phyloP scores from a whole-genome alignment of 2,888 invertebrate genomes.

The Caenorhabditis wallacei region DNA sequence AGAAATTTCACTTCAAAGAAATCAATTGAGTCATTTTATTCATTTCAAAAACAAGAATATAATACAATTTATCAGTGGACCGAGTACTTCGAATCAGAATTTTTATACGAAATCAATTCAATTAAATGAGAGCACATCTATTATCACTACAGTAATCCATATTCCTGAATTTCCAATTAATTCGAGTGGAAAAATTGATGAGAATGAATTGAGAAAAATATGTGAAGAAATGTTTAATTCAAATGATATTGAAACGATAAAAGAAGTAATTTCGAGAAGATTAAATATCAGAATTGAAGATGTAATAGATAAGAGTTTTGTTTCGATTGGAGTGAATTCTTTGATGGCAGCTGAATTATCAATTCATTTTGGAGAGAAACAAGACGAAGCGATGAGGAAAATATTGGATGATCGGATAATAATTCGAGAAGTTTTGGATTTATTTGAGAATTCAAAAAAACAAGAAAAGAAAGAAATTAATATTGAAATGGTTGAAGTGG shows the following conservation, averaged over 20 bases:
- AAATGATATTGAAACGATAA: neutral
- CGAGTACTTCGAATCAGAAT: neutral
- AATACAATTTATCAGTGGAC: slow-evolving; percentile 28
- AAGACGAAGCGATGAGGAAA: slow-evolving; percentile 11
- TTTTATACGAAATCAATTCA: neutral
- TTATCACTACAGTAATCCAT: slow-evolving; percentile 14
- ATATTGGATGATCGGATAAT: slow-evolving; percentile 31
- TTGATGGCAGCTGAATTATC: slow-evolving; percentile 43
- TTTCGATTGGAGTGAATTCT: slow-evolving; percentile 41
- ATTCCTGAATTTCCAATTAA: slow-evolving; percentile 35
- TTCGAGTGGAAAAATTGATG: slow-evolving; percentile 55
- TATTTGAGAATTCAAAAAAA: neutral
- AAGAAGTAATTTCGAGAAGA: neutral
- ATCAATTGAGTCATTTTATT: slow-evolving; percentile 14
- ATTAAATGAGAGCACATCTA: neutral
- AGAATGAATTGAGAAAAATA: slow-evolving; percentile 21
- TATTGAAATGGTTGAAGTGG: neutral
- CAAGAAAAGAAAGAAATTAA: neutral
- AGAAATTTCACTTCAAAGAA: neutral
- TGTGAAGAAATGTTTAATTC: neutral
- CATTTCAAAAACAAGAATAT: slow-evolving; percentile 21
- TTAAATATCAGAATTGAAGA: neutral
- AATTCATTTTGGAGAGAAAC: neutral
- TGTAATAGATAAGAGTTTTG: slow-evolving; percentile 11
- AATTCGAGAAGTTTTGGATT: slow-evolving; percentile 26